Evolutionary conservation across 2,888 invertebrate genomes (phyloP), one percentile per base, ranked within the genome.

Genomic region (Dynastes maya): DNA sequence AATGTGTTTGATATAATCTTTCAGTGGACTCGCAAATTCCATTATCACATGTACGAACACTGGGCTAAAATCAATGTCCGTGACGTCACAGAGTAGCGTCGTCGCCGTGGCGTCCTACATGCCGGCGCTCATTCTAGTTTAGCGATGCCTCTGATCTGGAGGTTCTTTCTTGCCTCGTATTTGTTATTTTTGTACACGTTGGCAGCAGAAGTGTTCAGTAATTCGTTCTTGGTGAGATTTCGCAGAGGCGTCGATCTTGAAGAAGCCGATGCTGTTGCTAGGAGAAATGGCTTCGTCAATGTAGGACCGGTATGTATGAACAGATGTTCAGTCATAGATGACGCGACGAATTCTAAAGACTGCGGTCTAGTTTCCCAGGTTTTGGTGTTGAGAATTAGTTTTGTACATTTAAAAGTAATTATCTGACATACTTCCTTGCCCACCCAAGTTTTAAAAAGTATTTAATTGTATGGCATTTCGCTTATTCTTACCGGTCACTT

Each of bases 201-300:
- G 70, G 85, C 82, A 63, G 78, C 82, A n/a, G 94, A 96, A 88
- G 94, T 99, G 85, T 97, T 97, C 91, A 98, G 98, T 88, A 98
- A 98, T 90, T 95, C 96, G 78, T 99, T 99, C 91, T 92, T 97
- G 88, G 98, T 99, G 85, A 93, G 95, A 85, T 94, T 98, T 90
- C 94, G 93, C 87, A 92, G 95, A 83, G 94, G 95, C 81, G 93
- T 95, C 80, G 94, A 93, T 79, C 93, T 92, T 84, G 91, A 93
- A 27, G 91, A 95, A 86, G 98, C 97, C 74, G 94, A 94, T 87
- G 89, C 91, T 83, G 92, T 99, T 82, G 98, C 98, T 80, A 90
- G 92, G 82, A 92, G 95, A 86, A 96, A 97, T 89, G 98, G 98
- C 87, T 98, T 99, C 91, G 94, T 96, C 87, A 98, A 95, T 90